These are phyloP conservation scores for Tetrapedia diversipes DNA, from an alignment of 2,888 invertebrate genomes.

Conservation along the genomic window DNA sequence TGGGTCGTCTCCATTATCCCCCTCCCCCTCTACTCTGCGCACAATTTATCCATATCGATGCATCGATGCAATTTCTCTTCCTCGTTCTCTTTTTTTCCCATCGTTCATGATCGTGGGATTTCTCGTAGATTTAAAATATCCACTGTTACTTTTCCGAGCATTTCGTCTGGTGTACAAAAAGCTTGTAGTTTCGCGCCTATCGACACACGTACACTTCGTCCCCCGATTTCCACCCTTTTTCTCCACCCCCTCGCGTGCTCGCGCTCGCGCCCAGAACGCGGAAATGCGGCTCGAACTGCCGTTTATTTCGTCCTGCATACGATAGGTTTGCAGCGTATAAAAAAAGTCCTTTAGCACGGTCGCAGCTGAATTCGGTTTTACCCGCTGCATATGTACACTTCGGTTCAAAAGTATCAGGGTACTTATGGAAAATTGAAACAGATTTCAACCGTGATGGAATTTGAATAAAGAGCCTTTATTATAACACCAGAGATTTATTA, in stretches of 20 bases:
- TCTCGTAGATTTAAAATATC: constrained; percentile 36
- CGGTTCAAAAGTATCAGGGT: too few species aligned
- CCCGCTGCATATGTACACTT: constrained; percentile 25
- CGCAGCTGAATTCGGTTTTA: constrained; percentile 70
- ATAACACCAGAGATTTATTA: too few species aligned
- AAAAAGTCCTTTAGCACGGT: constrained; percentile 63
- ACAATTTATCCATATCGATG: constrained; percentile 31
- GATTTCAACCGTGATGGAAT: too few species aligned
- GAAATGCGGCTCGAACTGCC: constrained; percentile 49
- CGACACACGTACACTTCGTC: constrained; percentile 10
- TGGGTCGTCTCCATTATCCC: constrained; percentile 24
- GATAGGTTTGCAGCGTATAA: constrained; percentile 64
- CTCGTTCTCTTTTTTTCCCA: not conserved
- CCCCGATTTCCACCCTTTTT: too few species aligned
- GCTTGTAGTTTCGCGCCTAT: constrained; percentile 32
- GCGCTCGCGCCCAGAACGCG: constrained; percentile 18
- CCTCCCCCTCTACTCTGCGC: not conserved
- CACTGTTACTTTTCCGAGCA: constrained; percentile 30
- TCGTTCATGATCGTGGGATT: constrained; percentile 30
- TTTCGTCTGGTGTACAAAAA: constrained; percentile 30
- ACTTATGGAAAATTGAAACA: too few species aligned
- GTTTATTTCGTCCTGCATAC: constrained; percentile 64
- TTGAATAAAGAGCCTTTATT: too few species aligned
- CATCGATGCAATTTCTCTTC: constrained; percentile 6
- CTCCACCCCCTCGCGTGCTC: constrained; percentile 7